These are phyloP conservation scores for Tanytarsus gracilentus DNA, from an alignment of 2,888 invertebrate species.

Conservation along the genomic window DNA sequence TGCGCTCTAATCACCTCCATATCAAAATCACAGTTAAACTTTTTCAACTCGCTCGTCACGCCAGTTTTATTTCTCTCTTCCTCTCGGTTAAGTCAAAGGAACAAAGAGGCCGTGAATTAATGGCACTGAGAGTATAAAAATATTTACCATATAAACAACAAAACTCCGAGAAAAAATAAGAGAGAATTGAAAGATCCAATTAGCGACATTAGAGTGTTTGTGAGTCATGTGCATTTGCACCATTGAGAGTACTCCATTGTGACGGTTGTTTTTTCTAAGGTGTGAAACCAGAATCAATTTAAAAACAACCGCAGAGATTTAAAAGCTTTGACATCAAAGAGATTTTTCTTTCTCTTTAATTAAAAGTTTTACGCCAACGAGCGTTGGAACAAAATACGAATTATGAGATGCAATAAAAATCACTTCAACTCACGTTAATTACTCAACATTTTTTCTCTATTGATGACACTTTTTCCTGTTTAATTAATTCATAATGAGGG, in stretches of 20 bases:
- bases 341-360: conserved; percentile 7
- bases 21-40: too few relatives aligned
- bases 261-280: conserved; percentile 16
- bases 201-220: conserved; percentile 13
- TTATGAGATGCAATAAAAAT: background rate
- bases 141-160: background rate
- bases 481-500: too few relatives aligned
- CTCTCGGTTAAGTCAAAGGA: too few relatives aligned
- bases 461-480: conserved; percentile 3
- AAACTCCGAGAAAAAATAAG: background rate
- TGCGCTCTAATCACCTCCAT: too few relatives aligned
- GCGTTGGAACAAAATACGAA: background rate
- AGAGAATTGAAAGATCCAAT: conserved; percentile 14
- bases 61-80: too few relatives aligned
- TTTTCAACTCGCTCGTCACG: too few relatives aligned
- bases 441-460: conserved; percentile 12
- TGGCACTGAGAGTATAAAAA: background rate
- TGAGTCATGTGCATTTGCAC: too few relatives aligned
- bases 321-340: conserved; percentile 19
- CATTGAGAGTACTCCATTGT: too few relatives aligned
- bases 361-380: conserved; percentile 26
- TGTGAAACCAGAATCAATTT: conserved; percentile 27
- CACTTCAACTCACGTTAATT: background rate
- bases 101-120: conserved; percentile 1
- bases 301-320: background rate